phyloP scores from a whole-genome alignment of 1,140 invertebrate genomes.

The Diachasmimorpha longicaudata region DNA sequence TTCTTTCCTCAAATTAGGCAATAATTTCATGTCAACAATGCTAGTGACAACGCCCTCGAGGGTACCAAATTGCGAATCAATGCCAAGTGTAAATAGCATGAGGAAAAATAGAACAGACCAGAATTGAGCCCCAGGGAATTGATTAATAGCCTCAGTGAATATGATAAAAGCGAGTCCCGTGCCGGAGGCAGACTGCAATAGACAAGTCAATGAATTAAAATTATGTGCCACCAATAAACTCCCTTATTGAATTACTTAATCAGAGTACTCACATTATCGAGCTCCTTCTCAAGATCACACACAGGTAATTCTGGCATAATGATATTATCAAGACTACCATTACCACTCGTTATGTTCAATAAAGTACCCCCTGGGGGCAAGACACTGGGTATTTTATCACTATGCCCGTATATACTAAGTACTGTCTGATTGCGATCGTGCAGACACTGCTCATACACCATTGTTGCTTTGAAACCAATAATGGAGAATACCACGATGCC shows the following conservation, averaged over 20 bases:
- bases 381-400: conserved; percentile 56
- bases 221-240: too few relatives aligned
- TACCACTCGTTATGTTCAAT: conserved; percentile 64
- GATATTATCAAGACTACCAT: conserved; percentile 65
- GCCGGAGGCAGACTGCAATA: conserved; percentile 85
- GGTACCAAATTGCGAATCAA: conserved; percentile 95
- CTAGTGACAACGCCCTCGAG: conserved; percentile 95
- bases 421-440: conserved; percentile 69
- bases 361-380: conserved; percentile 64
- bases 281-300: conserved; percentile 84
- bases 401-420: conserved; percentile 63
- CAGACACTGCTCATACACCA: conserved; percentile 80
- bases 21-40: conserved; percentile 93
- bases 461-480: conserved; percentile 93
- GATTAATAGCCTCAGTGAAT: conserved; percentile 95
- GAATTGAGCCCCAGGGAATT: conserved; percentile 92
- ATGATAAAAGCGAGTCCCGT: conserved; percentile 95
- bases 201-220: not conserved
- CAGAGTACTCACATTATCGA: conserved; percentile 79
- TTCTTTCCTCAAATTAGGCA: conserved; percentile 91
- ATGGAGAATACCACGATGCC: conserved; percentile 98
- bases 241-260: too few relatives aligned
- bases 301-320: conserved; percentile 72
- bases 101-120: conserved; percentile 95
- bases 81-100: conserved; percentile 94